These are phyloP conservation scores for Thomomys bottae DNA, from an alignment of 2,113 vertebrate species.

Conservation along the genomic window DNA sequence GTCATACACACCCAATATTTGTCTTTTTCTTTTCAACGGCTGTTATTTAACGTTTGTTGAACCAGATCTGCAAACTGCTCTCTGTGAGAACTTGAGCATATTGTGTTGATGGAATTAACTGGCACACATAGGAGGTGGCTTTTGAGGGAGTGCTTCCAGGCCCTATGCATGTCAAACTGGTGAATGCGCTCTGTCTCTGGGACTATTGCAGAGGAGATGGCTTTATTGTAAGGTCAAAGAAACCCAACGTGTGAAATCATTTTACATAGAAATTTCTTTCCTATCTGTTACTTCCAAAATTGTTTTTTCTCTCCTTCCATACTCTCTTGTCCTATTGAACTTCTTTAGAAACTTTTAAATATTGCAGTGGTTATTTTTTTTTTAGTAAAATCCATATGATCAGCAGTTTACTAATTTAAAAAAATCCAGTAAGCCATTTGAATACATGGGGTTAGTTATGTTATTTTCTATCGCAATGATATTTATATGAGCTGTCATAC, in stretches of 20 bases:
- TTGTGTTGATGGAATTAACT: conserved; percentile 11
- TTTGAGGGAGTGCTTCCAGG: not conserved
- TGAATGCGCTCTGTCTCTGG: not conserved
- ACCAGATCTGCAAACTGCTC: not conserved
- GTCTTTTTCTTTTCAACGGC: conserved; percentile 64
- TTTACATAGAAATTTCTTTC: not conserved
- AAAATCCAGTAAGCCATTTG: not conserved
- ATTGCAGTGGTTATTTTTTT: not conserved
- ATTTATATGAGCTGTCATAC: not conserved
- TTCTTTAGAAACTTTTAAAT: not conserved
- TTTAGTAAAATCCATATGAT: conserved; percentile 21
- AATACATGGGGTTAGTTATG: not conserved
- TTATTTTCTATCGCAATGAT: not conserved
- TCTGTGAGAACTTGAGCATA: not conserved
- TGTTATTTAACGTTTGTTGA: conserved; percentile 62
- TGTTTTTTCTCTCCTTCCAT: not conserved
- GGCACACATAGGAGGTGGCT: not conserved
- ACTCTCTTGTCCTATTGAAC: not conserved
- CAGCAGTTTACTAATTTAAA: not conserved
- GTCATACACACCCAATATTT: conserved; percentile 61
- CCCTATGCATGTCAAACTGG: too few species aligned
- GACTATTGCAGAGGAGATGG: not conserved
- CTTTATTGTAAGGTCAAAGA: conserved; percentile 11
- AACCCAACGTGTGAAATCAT: not conserved
- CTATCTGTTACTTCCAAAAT: not conserved